Base-by-base conservation (phyloP, 2,797 vertebrate genomes). In the Gorsachius magnificus region DNA sequence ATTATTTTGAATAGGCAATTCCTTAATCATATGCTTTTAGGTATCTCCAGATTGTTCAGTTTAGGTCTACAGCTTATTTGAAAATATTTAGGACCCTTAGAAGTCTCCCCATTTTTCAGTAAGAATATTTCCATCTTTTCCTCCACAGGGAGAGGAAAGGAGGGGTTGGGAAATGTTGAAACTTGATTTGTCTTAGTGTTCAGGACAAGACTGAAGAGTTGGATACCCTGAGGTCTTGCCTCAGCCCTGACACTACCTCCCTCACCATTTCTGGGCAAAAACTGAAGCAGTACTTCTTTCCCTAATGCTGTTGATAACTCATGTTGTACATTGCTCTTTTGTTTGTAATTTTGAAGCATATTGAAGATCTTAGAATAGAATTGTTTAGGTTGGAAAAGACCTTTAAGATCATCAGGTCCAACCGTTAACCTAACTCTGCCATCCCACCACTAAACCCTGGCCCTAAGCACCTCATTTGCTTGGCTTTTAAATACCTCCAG, bases 281-380 rank as follows among this genome's bases (percentile, higher is more conserved):
- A 15, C 16, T 33, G 75, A 66, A 56, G 36, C 33, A 22, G 5
- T 3, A 0, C 6, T 81, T 81, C 69, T 29, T 86, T 56, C 35
- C 41, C 3, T 28, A 16, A 28, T 15, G 3, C 5, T 50, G 15
- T 9, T 76, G 66, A 13, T 77, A 84, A n/a, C 38, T 84, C 35
- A 2, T 8, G 15, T 75, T 78, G 9, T 17, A 25, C 0, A 0
- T 51, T 53, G 29, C 22, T 63, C 50, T 79, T 75, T 31, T 4
- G 0, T 76, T 81, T 69, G 9, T 35, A 28, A 45, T 77, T 82
- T n/a, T 43, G 56, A 92, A 87, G 29, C 29, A 13, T 29, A 71
- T 41, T 76, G 58, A 76, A 24, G 41, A 48, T 74, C n/a, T 41
- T 41, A 16, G 41, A 41, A 41, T 41, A 41, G 41, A 41, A 41